A percentile compares a stretch with the other conserved stretches of the same genome.
Evolutionary conservation across 2,113 vertebrate genomes (phyloP).

Genomic region (Aegotheles bennettii): DNA sequence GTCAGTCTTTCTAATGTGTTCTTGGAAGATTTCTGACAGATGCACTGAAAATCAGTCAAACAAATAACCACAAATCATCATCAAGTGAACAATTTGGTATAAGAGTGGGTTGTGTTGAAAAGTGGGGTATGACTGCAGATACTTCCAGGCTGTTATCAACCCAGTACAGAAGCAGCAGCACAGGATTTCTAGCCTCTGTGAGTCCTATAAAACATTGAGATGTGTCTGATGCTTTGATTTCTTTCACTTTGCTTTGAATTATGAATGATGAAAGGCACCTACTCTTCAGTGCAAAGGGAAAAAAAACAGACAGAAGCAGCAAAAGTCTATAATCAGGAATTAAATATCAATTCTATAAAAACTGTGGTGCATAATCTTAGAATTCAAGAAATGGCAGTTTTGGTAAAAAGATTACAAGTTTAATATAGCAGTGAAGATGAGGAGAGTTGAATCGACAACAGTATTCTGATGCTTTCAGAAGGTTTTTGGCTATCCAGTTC

Average conservation of each 20-base stretch:
- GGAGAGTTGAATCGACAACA: not conserved
- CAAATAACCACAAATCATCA: not conserved
- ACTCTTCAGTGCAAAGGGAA: not conserved
- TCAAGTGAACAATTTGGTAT: not conserved
- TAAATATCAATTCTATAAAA: not conserved
- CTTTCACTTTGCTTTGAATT: not conserved
- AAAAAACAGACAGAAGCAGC: not conserved
- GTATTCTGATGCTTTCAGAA: not conserved
- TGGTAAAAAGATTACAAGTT: not conserved
- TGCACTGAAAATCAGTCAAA: not conserved
- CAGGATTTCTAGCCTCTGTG: not conserved
- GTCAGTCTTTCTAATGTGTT: not conserved
- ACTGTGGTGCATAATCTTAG: not conserved
- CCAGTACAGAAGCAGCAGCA: not conserved
- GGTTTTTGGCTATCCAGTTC: not conserved
- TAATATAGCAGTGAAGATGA: not conserved
- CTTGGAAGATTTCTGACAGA: not conserved
- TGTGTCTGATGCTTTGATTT: not conserved
- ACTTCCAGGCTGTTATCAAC: not conserved
- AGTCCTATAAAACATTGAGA: not conserved
- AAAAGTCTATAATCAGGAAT: not conserved
- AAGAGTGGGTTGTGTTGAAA: not conserved
- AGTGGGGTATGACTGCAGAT: not conserved
- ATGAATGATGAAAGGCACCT: not conserved
- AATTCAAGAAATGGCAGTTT: not conserved